Conservation (phyloP, 2,888 invertebrate species). For the Agonopterix alstromeriana region DNA sequence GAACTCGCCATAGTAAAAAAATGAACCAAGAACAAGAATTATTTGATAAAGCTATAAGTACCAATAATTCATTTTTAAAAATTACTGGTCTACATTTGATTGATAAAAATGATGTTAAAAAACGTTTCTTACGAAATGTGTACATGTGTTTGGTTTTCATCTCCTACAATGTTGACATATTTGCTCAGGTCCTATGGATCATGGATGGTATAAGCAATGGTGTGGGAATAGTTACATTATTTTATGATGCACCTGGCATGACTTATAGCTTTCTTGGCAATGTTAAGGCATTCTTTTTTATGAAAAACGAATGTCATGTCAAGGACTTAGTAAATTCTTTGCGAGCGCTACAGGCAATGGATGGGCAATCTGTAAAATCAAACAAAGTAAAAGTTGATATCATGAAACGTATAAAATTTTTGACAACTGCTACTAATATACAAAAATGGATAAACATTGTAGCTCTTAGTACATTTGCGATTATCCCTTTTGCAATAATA, state of each 20-base stretch:
- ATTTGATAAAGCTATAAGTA: constrained; percentile 21
- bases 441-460: constrained; percentile 10
- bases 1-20: neutral
- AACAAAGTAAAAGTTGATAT: constrained; percentile 8
- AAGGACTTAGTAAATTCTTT: constrained; percentile 23
- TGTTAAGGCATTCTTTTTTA: constrained; percentile 26
- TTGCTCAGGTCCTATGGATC: constrained; percentile 23
- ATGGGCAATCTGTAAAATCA: neutral
- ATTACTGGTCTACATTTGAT: constrained; percentile 23
- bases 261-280: constrained; percentile 26
- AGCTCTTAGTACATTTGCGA: constrained; percentile 20
- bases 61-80: constrained; percentile 4
- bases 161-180: constrained; percentile 13
- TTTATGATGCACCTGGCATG: constrained; percentile 30
- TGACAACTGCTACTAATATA: constrained; percentile 16
- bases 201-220: constrained; percentile 13
- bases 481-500: constrained; percentile 24
- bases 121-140: constrained; percentile 14
- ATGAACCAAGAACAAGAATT: constrained; percentile 16
- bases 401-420: constrained; percentile 14
- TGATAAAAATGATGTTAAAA: constrained; percentile 18
- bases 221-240: constrained; percentile 23
- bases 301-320: constrained; percentile 22
- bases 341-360: constrained; percentile 11
- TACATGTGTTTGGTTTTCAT: constrained; percentile 19